phyloP scores from a whole-genome alignment of 1,140 invertebrate genomes.

The Druon quercuslanigerum region DNA sequence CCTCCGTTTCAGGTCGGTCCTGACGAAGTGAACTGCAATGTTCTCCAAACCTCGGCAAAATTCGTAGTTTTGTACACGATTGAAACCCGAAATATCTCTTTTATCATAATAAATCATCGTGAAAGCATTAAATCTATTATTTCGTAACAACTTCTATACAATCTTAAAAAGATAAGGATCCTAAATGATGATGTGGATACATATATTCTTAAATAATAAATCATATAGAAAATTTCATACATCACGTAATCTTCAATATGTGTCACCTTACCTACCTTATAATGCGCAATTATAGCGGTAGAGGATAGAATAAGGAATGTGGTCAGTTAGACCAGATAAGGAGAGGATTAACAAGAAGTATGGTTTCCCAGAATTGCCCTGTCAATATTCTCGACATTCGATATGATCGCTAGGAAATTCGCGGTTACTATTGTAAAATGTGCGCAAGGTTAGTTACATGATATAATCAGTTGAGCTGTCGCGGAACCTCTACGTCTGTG shows the following conservation, averaged over 20 bases:
- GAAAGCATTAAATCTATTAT: too few species aligned
- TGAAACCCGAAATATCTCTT: too few species aligned
- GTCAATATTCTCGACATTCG: not conserved
- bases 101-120: too few species aligned
- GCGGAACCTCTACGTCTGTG: conserved; percentile 12
- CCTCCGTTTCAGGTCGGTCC: too few species aligned
- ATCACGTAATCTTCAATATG: not conserved
- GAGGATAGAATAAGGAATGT: not conserved
- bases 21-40: too few species aligned
- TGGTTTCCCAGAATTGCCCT: conserved; percentile 22
- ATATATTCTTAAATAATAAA: too few species aligned
- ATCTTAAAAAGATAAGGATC: too few species aligned
- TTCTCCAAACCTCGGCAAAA: too few species aligned
- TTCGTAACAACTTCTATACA: too few species aligned
- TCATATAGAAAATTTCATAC: not conserved
- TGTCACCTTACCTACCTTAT: conserved; percentile 22
- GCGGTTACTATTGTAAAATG: conserved; percentile 12
- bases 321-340: conserved; percentile 16
- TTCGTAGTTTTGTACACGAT: too few species aligned
- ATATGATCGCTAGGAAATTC: not conserved
- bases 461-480: conserved; percentile 22
- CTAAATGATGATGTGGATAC: too few species aligned
- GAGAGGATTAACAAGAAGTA: conserved; percentile 12
- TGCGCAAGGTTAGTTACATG: conserved; percentile 23
- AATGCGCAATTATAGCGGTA: conserved; percentile 22